Evolutionary conservation across 2,797 vertebrate species (phyloP).

Genomic region (Eulemur coronatus): DNA sequence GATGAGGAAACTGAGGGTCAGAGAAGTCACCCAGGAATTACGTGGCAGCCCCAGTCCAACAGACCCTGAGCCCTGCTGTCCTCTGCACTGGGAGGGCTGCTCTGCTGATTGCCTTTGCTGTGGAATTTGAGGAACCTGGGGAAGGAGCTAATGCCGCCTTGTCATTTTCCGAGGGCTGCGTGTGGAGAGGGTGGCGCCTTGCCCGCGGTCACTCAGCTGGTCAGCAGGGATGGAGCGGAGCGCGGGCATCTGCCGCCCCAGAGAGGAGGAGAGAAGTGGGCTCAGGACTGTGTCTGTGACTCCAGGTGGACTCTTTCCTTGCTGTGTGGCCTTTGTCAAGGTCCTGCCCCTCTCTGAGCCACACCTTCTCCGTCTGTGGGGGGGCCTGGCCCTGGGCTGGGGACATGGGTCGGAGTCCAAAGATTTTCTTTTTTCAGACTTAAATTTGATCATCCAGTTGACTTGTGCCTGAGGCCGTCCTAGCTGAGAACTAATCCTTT

Average conservation of each 20-base stretch:
- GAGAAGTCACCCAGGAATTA: not conserved
- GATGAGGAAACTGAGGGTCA: not conserved
- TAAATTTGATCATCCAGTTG: not conserved
- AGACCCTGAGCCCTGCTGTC: no score
- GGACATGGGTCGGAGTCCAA: no score
- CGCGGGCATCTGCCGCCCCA: not conserved
- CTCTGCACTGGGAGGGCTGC: not conserved
- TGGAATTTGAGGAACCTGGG: not conserved
- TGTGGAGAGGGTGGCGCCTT: accelerated
- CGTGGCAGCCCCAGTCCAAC: accelerated
- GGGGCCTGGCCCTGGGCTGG: not conserved
- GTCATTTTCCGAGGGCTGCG: not conserved
- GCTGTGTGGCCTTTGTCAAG: not conserved
- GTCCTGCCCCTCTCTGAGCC: not conserved
- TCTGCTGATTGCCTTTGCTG: not conserved
- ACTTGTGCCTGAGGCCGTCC: not conserved
- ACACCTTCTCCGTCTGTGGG: not conserved
- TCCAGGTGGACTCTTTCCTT: not conserved
- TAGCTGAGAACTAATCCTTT: not conserved
- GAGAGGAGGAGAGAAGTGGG: not conserved
- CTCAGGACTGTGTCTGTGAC: not conserved
- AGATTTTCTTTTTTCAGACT: not conserved
- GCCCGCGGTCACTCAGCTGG: accelerated
- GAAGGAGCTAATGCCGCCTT: no score
- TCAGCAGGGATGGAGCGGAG: no score